Base-by-base conservation (phyloP, 2,113 vertebrate species). In the Sceloporus undulatus region DNA sequence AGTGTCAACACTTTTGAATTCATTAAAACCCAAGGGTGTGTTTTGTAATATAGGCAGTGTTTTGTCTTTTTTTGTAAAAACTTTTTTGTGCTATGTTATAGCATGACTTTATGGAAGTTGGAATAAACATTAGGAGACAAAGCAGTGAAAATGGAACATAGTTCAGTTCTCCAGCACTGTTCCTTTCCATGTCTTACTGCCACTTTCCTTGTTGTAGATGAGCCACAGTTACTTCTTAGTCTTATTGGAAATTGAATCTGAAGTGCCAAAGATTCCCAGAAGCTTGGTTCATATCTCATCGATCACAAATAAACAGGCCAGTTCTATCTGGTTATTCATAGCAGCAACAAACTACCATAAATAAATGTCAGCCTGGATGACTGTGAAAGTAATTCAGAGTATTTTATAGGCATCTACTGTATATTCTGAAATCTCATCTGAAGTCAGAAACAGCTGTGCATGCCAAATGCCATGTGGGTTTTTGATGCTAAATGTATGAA, bases 331-430 rank as follows among this genome's bases (percentile, higher is more conserved):
- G 88, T 92, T 95, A 90, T 92, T 94, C 87, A 84, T 90, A 94
- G 85, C 84, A 79, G 82, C 78, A 86, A 91, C 90, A 82, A 94
- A 95, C 91, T 88, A 78, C n/a, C 74, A 94, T 94, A 94, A 95
- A 94, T 92, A 93, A 94, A 96, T 94, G 92, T 92, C 90, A 95
- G 87, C 90, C 90, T 91, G 90, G 92, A 91, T 93, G 82, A 82
- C 85, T 87, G 85, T 90, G 87, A 90, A 80, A 93, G 87, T 85
- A 93, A 87, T 89, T 74, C 0, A 5, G 56, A 86, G 83, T 92
- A 85, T 90, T 93, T 91, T 92, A 91, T 85, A 90, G 89, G n/a
- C 89, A 91, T 87, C 79, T 92, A 56, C 87, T 84, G 1, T 91
- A 77, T 85, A 79, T 92, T 90, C 81, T 87, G 84, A 91, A 89